A percentile compares a stretch with the other conserved stretches of the same genome.
These are phyloP conservation scores for Arenaria interpres DNA, from an alignment of 2,113 vertebrate genomes.

Conservation along the genomic window DNA sequence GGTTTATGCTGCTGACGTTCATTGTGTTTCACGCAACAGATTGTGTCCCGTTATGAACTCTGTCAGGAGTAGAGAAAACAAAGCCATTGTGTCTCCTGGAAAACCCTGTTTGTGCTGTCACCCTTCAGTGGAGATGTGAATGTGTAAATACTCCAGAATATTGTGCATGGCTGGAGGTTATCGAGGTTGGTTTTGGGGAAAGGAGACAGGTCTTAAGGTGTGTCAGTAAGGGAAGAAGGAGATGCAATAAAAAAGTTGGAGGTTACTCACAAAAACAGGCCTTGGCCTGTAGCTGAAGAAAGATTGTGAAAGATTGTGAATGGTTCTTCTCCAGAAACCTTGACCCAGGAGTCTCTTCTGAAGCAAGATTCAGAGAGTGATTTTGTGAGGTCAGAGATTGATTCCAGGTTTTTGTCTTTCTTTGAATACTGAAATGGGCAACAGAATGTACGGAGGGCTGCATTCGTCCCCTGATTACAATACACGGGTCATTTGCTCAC, in stretches of 20 bases:
- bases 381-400: background rate
- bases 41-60: background rate
- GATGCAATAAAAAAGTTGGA: background rate
- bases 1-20: background rate
- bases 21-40: background rate
- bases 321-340: background rate
- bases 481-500: background rate
- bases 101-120: background rate
- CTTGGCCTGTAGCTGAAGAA: background rate
- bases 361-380: background rate
- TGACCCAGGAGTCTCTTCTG: background rate
- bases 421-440: background rate
- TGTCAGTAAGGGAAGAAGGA: background rate
- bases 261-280: background rate
- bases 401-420: background rate
- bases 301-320: background rate
- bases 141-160: background rate
- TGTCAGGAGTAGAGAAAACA: slow-evolving; percentile 7
- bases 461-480: background rate
- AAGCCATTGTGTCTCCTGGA: slow-evolving; percentile 29
- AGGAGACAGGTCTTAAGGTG: background rate
- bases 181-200: background rate
- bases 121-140: background rate
- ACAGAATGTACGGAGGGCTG: background rate
- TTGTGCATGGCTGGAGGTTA: background rate